Conservation (phyloP, 2,888 invertebrate species). For the Rhodophaea formosa region DNA sequence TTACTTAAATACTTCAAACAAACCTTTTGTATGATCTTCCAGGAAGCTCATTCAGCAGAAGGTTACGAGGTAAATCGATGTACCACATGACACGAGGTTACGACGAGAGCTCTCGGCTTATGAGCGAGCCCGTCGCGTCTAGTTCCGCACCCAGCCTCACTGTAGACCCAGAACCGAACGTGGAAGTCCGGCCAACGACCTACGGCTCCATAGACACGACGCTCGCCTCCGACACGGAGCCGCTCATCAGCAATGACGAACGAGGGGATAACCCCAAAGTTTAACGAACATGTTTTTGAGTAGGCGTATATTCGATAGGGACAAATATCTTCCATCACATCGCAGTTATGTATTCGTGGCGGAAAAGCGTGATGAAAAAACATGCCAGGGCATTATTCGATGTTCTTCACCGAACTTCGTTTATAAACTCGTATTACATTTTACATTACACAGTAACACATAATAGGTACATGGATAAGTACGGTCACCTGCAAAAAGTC, state of each 20-base stretch:
- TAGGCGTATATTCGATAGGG: neutral
- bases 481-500: too few species aligned
- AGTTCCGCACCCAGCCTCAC: slow-evolving; percentile 63
- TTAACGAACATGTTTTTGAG: slow-evolving; percentile 30
- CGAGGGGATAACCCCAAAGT: slow-evolving; percentile 48
- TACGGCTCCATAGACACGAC: slow-evolving; percentile 70
- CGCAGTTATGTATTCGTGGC: too few species aligned
- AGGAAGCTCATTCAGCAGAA: slow-evolving; percentile 88
- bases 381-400: too few species aligned
- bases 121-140: slow-evolving; percentile 53
- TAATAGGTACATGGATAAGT: too few species aligned
- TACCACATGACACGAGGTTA: slow-evolving; percentile 87
- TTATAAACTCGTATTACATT: too few species aligned
- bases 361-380: too few species aligned
- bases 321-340: too few species aligned
- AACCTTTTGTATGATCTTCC: slow-evolving; percentile 22
- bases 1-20: too few species aligned
- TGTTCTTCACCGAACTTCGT: too few species aligned
- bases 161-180: slow-evolving; percentile 48
- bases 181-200: slow-evolving; percentile 56
- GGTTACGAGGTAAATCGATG: slow-evolving; percentile 88
- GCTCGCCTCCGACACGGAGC: slow-evolving; percentile 56
- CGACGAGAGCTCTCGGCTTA: slow-evolving; percentile 80
- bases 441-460: too few species aligned
- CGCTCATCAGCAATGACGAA: slow-evolving; percentile 44